Conservation (phyloP, 2,888 invertebrate genomes). For the Deladenus siricidicola region DNA sequence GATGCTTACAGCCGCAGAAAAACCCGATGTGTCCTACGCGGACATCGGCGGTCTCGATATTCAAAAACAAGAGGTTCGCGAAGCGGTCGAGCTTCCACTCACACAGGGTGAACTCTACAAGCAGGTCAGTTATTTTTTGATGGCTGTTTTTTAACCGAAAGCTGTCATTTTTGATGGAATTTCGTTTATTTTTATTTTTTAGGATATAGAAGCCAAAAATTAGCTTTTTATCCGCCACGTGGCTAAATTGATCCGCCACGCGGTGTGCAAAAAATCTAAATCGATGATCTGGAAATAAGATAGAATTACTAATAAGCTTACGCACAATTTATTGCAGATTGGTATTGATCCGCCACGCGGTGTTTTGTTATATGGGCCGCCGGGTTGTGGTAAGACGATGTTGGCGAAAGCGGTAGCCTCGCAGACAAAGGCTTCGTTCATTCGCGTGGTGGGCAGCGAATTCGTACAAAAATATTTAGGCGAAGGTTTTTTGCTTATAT, state of each 20-base stretch:
- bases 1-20: slow-evolving; percentile 73
- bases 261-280: too few species aligned
- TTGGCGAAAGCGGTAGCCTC: slow-evolving; percentile 68
- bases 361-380: too few species aligned
- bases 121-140: too few species aligned
- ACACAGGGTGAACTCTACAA: slow-evolving; percentile 97
- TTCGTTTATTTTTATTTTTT: too few species aligned
- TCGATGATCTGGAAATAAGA: too few species aligned
- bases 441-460: slow-evolving; percentile 96
- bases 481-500: too few species aligned
- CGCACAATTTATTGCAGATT: too few species aligned
- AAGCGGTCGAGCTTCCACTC: slow-evolving; percentile 92
- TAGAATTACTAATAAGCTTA: too few species aligned
- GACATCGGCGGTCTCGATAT: slow-evolving; percentile 99
- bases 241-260: too few species aligned
- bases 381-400: slow-evolving; percentile 98
- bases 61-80: slow-evolving; percentile 96
- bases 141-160: slow-evolving; percentile 92
- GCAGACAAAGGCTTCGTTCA: slow-evolving; percentile 72
- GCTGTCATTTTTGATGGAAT: slow-evolving; percentile 97
- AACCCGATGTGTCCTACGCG: slow-evolving; percentile 86
- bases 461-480: slow-evolving; percentile 99
- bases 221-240: too few species aligned
- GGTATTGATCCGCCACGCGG: too few species aligned
- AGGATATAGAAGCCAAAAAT: too few species aligned